Base-by-base conservation (phyloP, 1,140 invertebrate genomes). In the Idris sp. region DNA sequence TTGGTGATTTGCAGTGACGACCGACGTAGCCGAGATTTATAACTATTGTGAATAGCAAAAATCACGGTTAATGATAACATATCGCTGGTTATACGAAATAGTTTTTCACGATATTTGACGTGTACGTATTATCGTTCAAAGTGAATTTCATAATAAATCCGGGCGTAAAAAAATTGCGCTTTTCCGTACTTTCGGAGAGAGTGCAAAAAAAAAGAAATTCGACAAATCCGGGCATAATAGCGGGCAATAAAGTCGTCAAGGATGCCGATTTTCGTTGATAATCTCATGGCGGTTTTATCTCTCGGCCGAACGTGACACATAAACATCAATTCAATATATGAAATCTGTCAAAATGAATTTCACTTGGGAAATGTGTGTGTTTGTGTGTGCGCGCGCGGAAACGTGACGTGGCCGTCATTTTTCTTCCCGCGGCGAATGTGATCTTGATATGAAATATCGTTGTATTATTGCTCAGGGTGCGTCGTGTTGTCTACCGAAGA, bases 281-380 rank as follows among this genome's bases (percentile, higher is more conserved):
- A 75, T 78, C 64, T 69, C 48, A 33, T 46, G 36, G 53, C 43
- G 68, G 68, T 59, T 73, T 68, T 68, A 62, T 69, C 54, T 62
- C 28, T 69, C 38, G 61, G 13, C 26, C 54, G 33, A 69, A 69
- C 58, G 69, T 58, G 69, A 84, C 83, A 74, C 79, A 82, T 81
- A 85, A 86, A 83, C 84, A 86, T 87, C 86, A 86, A 86, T 86
- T 87, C 84, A 85, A 86, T 86, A 84, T 86, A 87, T 81, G 85
- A 86, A 87, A 86, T 87, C 85, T 86, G 85, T 87, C 86, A 86
- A 86, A 87, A 87, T 86, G 85, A 86, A 86, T 86, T 86, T 84
- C 82, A 78, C 79, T 64, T 79, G 79, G 81, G 80, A 84, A 79
- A 49, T n/a, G n/a, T n/a, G n/a, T n/a, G n/a, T n/a, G n/a, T n/a